These are phyloP conservation scores for Leptogaster cylindrica DNA, from an alignment of 2,888 invertebrate species.

Conservation along the genomic window DNA sequence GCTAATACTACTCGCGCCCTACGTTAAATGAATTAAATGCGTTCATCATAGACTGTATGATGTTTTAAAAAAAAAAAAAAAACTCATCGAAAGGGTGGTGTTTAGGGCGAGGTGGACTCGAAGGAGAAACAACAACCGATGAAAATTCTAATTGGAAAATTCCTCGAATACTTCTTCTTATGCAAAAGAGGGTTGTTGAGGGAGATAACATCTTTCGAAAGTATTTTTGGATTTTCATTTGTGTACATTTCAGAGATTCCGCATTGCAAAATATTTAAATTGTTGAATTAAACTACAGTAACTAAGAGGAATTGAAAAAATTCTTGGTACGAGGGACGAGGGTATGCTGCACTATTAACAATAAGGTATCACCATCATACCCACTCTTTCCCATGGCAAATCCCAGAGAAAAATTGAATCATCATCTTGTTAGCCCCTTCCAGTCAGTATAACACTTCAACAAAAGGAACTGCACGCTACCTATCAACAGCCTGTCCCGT, in stretches of 20 bases:
- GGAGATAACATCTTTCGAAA: neutral
- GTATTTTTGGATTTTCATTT: neutral
- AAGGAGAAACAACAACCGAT: constrained; percentile 14
- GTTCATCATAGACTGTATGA: no score
- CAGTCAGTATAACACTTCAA: neutral
- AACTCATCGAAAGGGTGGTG: constrained; percentile 9
- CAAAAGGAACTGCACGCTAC: constrained; percentile 9
- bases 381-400: constrained; percentile 24
- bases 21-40: neutral
- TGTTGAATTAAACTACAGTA: neutral
- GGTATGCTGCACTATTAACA: no score
- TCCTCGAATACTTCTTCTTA: constrained; percentile 7
- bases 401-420: constrained; percentile 31
- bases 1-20: constrained; percentile 10
- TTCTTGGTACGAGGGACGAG: no score
- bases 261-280: neutral
- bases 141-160: constrained; percentile 31
- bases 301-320: no score
- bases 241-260: neutral
- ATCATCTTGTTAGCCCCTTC: constrained; percentile 23
- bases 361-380: no score
- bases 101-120: neutral
- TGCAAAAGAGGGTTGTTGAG: neutral
- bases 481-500: constrained; percentile 41
- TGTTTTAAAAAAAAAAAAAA: no score